These are phyloP conservation scores for Oryctolagus cuniculus DNA, from an alignment of 2,113 vertebrate species.

Conservation along the genomic window DNA sequence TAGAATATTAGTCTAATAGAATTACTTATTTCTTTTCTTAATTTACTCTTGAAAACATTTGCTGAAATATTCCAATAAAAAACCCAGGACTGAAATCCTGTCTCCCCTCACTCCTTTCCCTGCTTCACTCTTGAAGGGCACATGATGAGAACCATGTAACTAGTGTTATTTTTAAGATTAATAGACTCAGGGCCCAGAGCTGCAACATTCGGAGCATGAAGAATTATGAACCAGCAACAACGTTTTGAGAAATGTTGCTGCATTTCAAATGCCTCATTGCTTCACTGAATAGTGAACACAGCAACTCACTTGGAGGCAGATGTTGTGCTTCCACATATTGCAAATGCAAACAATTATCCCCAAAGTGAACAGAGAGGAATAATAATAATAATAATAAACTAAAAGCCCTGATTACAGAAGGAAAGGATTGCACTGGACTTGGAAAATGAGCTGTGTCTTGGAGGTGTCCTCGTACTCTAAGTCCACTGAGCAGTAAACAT, in stretches of 20 bases:
- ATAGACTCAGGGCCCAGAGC: slow-evolving; percentile 81
- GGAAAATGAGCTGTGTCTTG: background rate
- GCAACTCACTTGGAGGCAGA: slow-evolving; percentile 82
- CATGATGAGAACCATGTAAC: slow-evolving; percentile 60
- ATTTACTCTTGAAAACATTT: background rate
- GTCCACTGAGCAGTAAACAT: background rate
- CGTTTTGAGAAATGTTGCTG: slow-evolving; percentile 79
- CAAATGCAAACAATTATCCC: slow-evolving; percentile 82
- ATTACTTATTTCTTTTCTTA: background rate
- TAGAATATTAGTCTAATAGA: slow-evolving; percentile 31
- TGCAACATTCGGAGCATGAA: slow-evolving; percentile 85
- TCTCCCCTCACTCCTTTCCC: background rate
- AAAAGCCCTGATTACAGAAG: slow-evolving; percentile 34
- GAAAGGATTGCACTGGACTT: background rate
- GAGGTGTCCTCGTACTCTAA: background rate
- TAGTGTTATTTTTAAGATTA: slow-evolving; percentile 84
- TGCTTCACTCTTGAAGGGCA: slow-evolving; percentile 15
- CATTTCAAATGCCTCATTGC: slow-evolving; percentile 84
- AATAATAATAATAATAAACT: background rate
- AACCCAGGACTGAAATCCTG: background rate
- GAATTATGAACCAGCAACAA: slow-evolving; percentile 83
- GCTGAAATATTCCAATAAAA: background rate
- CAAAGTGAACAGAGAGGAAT: slow-evolving; percentile 66
- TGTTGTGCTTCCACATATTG: slow-evolving; percentile 60
- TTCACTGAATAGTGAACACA: slow-evolving; percentile 85